Evolutionary conservation across 1,140 invertebrate species (phyloP).

Genomic region (Lepidurus apus): DNA sequence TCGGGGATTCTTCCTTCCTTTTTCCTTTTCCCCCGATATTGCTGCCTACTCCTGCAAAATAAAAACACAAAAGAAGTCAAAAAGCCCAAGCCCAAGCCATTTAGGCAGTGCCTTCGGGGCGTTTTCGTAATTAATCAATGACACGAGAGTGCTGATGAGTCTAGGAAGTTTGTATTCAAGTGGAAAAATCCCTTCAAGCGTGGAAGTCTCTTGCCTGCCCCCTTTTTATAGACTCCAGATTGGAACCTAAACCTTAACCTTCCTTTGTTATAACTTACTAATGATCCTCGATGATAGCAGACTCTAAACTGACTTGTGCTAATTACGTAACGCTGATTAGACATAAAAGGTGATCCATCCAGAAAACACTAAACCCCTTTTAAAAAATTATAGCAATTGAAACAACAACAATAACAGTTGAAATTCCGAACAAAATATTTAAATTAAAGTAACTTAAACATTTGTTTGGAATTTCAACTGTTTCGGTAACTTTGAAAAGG

Average conservation of each 20-base stretch:
- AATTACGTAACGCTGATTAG: no score
- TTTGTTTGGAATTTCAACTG: no score
- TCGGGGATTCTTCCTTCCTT: background rate
- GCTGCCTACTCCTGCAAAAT: background rate
- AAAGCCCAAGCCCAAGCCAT: background rate
- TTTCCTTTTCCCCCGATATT: background rate
- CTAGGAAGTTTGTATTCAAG: constrained; percentile 8
- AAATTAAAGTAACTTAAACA: no score
- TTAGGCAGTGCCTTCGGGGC: background rate
- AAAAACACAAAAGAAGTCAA: background rate
- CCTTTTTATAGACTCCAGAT: background rate
- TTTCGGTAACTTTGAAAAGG: no score
- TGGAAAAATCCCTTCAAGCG: background rate
- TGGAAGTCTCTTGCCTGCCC: background rate
- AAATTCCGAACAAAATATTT: no score
- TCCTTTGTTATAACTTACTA: no score
- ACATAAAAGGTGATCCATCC: no score
- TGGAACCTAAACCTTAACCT: background rate
- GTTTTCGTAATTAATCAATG: constrained; percentile 15
- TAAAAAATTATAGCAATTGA: no score
- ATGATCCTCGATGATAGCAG: no score
- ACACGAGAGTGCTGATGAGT: constrained; percentile 14
- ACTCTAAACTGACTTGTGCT: no score
- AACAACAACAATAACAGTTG: no score
- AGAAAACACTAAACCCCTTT: no score